Base-by-base conservation (phyloP, 2,113 vertebrate species). In the Athene cunicularia region DNA sequence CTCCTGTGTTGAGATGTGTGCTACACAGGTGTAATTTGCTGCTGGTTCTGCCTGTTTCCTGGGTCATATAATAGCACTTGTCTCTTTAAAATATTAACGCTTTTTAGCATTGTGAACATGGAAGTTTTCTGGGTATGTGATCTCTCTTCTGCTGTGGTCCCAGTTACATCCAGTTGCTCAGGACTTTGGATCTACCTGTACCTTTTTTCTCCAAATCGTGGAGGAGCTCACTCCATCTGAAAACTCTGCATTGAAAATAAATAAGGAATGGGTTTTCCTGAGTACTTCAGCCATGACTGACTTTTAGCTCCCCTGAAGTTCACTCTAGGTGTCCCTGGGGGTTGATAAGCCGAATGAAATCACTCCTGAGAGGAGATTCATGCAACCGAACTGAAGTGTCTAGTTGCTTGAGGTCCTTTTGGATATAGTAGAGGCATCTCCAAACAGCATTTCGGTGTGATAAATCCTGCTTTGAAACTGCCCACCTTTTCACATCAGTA, bases 131-230 rank as follows among this genome's bases (percentile, higher is more conserved):
- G 67, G 43, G n/a, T n/a, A 30, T 32, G 43, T 50, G 41, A 14
- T 28, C 63, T 20, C 8, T 45, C 30, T 80, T 60, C 59, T 66
- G 18, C 53, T 52, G 6, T 56, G 50, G 39, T 88, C 71, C 26
- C n/a, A 52, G 2, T 80, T 26, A 45, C 5, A 67, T 28, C 4
- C 16, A 12, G 19, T 71, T 82, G 35, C 35, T 55, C 32, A 50
- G 49, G 49, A 56, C 67, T 76, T 87, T 50, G 39, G 11, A 47
- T 70, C 30, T 66, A 23, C 30, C 22, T 47, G 13, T n/a, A 73
- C 19, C 14, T 27, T 64, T 76, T 73, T 71, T 19, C 22, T 52
- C 47, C 37, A 67, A 53, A 30, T 70, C 0, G 0, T 53, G 37
- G 15, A 20, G 13, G 33, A 83, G 53, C 23, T 68, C 62, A 75